Base-by-base conservation (phyloP, 2,113 vertebrate genomes). In the Lethenteron camtschaticum region DNA sequence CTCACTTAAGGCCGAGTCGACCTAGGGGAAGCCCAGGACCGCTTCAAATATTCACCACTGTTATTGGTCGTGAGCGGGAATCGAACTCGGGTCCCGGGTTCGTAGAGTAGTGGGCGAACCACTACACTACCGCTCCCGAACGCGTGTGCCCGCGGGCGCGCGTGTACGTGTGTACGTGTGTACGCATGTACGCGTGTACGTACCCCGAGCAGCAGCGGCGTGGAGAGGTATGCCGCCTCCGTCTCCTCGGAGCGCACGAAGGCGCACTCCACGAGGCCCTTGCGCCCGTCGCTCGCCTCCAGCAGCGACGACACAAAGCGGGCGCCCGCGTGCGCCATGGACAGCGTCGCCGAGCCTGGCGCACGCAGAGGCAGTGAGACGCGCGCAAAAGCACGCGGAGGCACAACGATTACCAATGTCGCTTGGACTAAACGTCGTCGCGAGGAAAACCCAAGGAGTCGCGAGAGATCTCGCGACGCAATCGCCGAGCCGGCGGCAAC, bases 301-400 rank as follows among this genome's bases (percentile, higher is more conserved):
- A 95, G 69, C 24, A 99, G 78, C 1, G 94, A 96, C 80, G 95
- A 96, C 69, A 86, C 86, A 74, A 99, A 99, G 0, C 92, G 83
- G 72, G 92, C 90, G 0, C 94, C 94, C 0, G 94, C 92, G 0
- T 96, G 96, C 0, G 94, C 94, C 94, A 99, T 99, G 1, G 92
- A 95, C 68, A 99, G 79, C 3, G 94, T 99, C 16, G 94, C 94
- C 70, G 94, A 99, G 14, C 94, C 94, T 90, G 76, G 3, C 18
- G 41, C 69, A 70, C 41, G 70, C 1, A 6, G 5, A 41, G 41
- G 41, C 3, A 41, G n/a, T n/a, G n/a, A n/a, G n/a, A n/a, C n/a
- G n/a, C n/a, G n/a, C n/a, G n/a, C n/a, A n/a, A n/a, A n/a, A n/a
- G 41, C 69, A 70, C 41, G 70, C 1, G 41, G 5, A 41, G 41